phyloP scores from a whole-genome alignment of 2,888 invertebrate genomes.

The Thymelicus lineola region DNA sequence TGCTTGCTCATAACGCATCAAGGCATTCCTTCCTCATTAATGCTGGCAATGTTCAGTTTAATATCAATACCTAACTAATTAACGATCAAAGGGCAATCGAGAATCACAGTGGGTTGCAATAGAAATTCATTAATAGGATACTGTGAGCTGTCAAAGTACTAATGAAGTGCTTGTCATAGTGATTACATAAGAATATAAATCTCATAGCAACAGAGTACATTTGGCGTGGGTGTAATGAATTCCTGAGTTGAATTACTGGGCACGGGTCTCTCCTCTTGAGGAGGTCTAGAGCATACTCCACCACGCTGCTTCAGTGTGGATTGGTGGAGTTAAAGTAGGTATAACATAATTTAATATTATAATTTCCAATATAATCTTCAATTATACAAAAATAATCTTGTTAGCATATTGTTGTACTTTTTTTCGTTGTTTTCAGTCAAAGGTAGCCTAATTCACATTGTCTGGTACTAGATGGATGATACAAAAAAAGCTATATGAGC shows the following conservation, averaged over 20 bases:
- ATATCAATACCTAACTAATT: constrained; percentile 23
- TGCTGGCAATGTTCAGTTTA: constrained; percentile 11
- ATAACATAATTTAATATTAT: too few relatives aligned
- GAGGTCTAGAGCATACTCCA: too few relatives aligned
- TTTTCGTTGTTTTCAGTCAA: too few relatives aligned
- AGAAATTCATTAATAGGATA: constrained; percentile 23
- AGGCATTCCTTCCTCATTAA: constrained; percentile 1
- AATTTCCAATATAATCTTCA: too few relatives aligned
- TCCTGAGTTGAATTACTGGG: background rate
- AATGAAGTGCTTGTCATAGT: constrained; percentile 10
- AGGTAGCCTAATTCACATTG: too few relatives aligned
- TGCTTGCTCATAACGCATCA: background rate
- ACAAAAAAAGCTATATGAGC: too few relatives aligned
- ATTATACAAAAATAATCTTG: too few relatives aligned
- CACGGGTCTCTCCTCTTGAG: too few relatives aligned
- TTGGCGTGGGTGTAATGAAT: background rate
- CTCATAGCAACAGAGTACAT: background rate
- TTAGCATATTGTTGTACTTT: too few relatives aligned
- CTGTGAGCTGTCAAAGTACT: constrained; percentile 22
- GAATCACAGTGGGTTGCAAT: constrained; percentile 12
- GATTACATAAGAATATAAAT: constrained; percentile 19
- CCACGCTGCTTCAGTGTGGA: too few relatives aligned
- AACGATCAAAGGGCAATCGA: constrained; percentile 24
- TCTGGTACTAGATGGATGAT: too few relatives aligned
- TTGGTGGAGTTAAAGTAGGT: too few relatives aligned